Evolutionary conservation across 2,113 vertebrate genomes (phyloP), one percentile per base, ranked within the genome.

Genomic region (Xiphias gladius): DNA sequence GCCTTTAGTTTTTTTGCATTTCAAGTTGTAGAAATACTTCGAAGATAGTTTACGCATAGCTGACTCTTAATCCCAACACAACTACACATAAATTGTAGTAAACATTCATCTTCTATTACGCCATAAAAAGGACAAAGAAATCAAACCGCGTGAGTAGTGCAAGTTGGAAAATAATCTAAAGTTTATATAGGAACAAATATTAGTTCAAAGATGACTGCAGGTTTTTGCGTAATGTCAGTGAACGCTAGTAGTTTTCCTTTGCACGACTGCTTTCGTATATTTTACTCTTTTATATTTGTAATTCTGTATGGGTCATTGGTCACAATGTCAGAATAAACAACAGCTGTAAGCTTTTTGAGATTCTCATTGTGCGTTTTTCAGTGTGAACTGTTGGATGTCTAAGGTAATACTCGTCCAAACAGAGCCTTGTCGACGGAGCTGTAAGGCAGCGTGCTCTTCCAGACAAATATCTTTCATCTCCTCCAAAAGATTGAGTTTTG

Each of bases 401-500:
- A 22, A 19, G 19, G 17, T 14, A 1, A 20, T 48, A 26, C 9
- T 35, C 26, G 9, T 64, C 5, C 4, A 64, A 46, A 11, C 16
- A 12, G 5, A 59, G 17, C 26, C 30, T 20, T 3, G 11, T 43
- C 1, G 6, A 22, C 5, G 0, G n/a, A 32, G 35, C 41, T 26
- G 22, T 20, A 14, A 26, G 43, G 28, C 48, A 19, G 7, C 46
- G 41, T 62, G 64, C n/a, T 35, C 9, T 28, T 32, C 32, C 35
- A 66, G 54, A 77, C 66, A 58, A 82, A 52, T 62, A 62, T 41
- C 4, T 68, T 62, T 55, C 24, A 52, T 41, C 41, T 46, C 37
- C 62, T 61, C 24, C 20, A 64, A 71, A 81, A 83, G 73, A 1
- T n/a, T 82, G 64, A 66, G 41, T 39, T 62, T 82, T 65, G 37